Evolutionary conservation across 2,888 invertebrate genomes (phyloP).

Genomic region (Unio delphinus): DNA sequence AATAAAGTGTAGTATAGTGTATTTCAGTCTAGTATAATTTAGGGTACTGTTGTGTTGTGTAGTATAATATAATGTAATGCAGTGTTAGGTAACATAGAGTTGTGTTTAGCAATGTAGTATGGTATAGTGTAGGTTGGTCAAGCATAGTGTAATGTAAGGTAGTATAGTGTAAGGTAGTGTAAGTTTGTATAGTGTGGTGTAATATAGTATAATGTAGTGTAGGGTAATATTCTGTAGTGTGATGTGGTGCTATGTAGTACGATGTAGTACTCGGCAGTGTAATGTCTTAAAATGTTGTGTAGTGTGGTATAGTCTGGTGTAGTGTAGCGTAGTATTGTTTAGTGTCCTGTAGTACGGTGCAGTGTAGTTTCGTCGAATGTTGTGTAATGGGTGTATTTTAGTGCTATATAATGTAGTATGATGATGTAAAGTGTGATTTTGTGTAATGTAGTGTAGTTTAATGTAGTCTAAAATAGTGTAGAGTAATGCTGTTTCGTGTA

Average conservation of each 20-base stretch:
- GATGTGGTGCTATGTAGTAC: constrained; percentile 1
- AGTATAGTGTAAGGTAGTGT: no score
- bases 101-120: no score
- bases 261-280: constrained; percentile 6
- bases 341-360: constrained; percentile 8
- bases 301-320: constrained; percentile 3
- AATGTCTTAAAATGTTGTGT: constrained; percentile 13
- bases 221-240: no score
- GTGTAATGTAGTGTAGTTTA: constrained; percentile 1
- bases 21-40: no score
- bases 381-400: constrained; percentile 7
- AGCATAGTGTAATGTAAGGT: no score
- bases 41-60: no score
- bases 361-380: constrained; percentile 12
- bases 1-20: no score
- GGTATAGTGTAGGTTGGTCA: no score
- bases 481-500: background rate
- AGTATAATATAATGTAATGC: no score
- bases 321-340: constrained; percentile 5
- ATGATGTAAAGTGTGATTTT: constrained; percentile 9
- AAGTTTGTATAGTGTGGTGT: no score
- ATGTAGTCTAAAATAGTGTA: background rate
- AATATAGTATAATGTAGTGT: no score
- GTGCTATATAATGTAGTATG: constrained; percentile 10
- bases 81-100: no score